Evolutionary conservation across 2,113 vertebrate species (phyloP).

Genomic region (Anarrhichthys ocellatus): DNA sequence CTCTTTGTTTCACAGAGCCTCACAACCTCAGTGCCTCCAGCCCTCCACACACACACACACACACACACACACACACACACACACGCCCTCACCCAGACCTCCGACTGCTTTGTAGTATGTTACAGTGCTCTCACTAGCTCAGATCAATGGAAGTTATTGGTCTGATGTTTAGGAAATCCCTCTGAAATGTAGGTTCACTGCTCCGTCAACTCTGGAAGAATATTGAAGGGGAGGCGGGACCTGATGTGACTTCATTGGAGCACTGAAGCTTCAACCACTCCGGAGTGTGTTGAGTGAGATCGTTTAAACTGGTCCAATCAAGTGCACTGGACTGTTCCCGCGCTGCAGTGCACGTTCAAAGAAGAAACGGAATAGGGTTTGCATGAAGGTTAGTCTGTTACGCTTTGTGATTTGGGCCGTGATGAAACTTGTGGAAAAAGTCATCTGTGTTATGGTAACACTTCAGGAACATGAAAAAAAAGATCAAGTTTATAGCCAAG

Average conservation of each 20-base stretch:
- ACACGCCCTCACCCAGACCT: conserved; percentile 10
- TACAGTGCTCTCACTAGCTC: conserved; percentile 16
- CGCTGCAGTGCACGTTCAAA: conserved; percentile 26
- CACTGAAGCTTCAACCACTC: conserved; percentile 13
- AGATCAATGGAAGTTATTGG: conserved; percentile 18
- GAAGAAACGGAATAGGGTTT: conserved; percentile 47
- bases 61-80: conserved; percentile 27
- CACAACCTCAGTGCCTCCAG: conserved; percentile 68
- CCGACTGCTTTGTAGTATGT: conserved; percentile 8
- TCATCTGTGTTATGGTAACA: conserved; percentile 39
- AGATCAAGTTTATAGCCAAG: conserved; percentile 60
- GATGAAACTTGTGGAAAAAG: conserved; percentile 32
- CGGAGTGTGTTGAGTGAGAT: conserved; percentile 2
- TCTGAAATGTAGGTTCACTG: conserved; percentile 11
- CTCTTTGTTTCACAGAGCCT: conserved; percentile 43
- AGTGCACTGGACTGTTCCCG: conserved; percentile 35
- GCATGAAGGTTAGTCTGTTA: conserved; percentile 65
- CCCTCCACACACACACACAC: conserved; percentile 17
- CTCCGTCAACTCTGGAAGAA: conserved; percentile 12
- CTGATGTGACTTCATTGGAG: conserved; percentile 26
- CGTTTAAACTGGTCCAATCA: conserved; percentile 7
- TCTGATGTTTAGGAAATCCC: not conserved
- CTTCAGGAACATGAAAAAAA: conserved; percentile 59
- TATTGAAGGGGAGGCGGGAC: not conserved
- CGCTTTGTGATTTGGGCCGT: not conserved